These are phyloP conservation scores for Rhegmatorhina hoffmannsi DNA, from an alignment of 2,113 vertebrate genomes.

Conservation along the genomic window DNA sequence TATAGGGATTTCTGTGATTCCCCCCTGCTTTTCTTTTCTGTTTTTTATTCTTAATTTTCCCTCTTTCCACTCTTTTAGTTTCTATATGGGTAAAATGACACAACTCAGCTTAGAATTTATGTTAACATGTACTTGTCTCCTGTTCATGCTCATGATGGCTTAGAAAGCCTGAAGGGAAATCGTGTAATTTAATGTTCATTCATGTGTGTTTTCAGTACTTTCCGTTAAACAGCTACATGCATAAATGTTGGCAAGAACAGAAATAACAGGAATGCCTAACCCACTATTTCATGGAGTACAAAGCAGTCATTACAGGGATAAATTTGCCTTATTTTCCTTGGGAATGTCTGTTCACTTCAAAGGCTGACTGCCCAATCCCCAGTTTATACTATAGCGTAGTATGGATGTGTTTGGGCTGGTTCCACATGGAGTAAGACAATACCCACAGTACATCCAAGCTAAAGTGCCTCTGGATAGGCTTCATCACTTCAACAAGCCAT, in stretches of 20 bases:
- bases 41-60: background rate
- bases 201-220: constrained; percentile 34
- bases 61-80: background rate
- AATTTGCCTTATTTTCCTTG: background rate
- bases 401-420: background rate
- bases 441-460: background rate
- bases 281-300: background rate
- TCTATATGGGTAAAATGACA: background rate
- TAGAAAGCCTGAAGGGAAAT: constrained; percentile 25
- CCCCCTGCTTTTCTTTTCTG: fast-evolving
- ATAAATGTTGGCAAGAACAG: background rate
- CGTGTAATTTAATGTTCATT: constrained; percentile 13
- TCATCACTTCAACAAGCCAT: background rate
- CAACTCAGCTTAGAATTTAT: background rate
- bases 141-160: background rate
- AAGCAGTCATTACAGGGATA: background rate
- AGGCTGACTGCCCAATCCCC: background rate
- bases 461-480: background rate
- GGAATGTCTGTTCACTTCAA: background rate
- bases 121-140: background rate
- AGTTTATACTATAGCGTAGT: background rate
- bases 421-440: fast-evolving
- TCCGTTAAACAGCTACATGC: background rate
- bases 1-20: background rate
- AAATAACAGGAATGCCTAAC: background rate